Conservation (phyloP, 2,797 vertebrate species). For the Anabacerthia variegaticeps region DNA sequence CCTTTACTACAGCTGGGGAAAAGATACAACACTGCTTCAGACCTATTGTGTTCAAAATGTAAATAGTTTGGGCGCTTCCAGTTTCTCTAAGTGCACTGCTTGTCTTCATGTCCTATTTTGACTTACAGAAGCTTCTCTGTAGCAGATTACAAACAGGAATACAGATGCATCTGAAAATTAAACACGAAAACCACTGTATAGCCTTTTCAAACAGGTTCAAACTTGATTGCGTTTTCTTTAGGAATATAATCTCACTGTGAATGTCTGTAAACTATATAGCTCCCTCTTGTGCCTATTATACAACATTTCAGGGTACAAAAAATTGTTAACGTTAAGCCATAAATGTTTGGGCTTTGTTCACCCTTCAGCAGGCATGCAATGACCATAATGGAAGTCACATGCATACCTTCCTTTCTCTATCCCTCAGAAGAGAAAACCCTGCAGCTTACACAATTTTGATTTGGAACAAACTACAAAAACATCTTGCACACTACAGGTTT, state of each 20-base stretch:
- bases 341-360: neutral
- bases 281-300: conserved; percentile 71
- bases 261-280: conserved; percentile 56
- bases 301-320: conserved; percentile 49
- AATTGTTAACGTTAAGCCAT: neutral
- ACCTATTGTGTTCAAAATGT: neutral
- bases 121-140: neutral
- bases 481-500: neutral
- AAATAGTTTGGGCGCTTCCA: neutral
- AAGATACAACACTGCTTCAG: neutral
- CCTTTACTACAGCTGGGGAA: neutral
- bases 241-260: neutral
- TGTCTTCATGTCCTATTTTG: neutral
- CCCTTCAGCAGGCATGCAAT: neutral
- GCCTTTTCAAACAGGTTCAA: neutral
- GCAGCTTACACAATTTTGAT: neutral
- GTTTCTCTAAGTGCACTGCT: neutral
- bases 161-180: neutral
- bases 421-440: neutral
- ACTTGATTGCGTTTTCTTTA: neutral
- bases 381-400: neutral
- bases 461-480: neutral
- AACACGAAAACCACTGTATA: neutral
- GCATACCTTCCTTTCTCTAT: neutral
- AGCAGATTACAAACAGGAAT: neutral